A percentile compares a stretch with the other conserved stretches of the same genome.
Evolutionary conservation across 35 echinoderm and acorn worm species (phyloP).

Genomic region (Nesometra sesokonis): DNA sequence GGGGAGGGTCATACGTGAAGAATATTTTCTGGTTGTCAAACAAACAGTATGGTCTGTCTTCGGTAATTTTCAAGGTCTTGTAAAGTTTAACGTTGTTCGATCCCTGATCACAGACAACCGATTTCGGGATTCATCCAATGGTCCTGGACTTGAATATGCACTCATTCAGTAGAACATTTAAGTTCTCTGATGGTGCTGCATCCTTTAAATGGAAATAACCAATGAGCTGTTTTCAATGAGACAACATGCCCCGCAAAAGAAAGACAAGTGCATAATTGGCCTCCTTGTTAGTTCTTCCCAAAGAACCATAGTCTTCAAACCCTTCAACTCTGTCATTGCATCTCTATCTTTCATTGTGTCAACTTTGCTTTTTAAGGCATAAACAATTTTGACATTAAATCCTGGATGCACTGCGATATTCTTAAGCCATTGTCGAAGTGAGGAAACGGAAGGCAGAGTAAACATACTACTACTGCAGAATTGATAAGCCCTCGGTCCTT

Average conservation of each 20-base stretch:
- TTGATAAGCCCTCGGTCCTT: neutral
- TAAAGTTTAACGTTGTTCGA: constrained; percentile 18
- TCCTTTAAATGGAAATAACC: constrained; percentile 22
- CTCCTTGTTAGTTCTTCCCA: neutral
- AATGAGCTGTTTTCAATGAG: constrained; percentile 21
- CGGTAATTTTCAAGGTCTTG: neutral
- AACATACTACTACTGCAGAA: neutral
- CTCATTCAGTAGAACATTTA: neutral
- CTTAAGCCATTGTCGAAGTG: constrained; percentile 6
- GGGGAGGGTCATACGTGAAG: constrained; percentile 25
- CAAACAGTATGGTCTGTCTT: neutral
- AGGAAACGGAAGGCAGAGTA: neutral
- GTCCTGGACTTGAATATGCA: neutral
- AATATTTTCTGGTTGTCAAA: constrained; percentile 5
- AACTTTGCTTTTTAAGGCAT: constrained; percentile 12
- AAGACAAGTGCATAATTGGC: constrained; percentile 21
- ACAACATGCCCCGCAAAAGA: neutral
- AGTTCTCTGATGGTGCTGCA: constrained; percentile 9
- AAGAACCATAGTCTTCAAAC: constrained; percentile 5
- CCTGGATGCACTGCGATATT: constrained; percentile 15
- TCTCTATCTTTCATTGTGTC: constrained; percentile 3
- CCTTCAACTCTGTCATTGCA: constrained; percentile 16
- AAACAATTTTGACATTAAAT: neutral
- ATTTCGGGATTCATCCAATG: constrained; percentile 4
- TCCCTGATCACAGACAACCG: constrained; percentile 23